These are phyloP conservation scores for Hypselothyrea guttata DNA, from an alignment of 2,888 invertebrate genomes.

Conservation along the genomic window DNA sequence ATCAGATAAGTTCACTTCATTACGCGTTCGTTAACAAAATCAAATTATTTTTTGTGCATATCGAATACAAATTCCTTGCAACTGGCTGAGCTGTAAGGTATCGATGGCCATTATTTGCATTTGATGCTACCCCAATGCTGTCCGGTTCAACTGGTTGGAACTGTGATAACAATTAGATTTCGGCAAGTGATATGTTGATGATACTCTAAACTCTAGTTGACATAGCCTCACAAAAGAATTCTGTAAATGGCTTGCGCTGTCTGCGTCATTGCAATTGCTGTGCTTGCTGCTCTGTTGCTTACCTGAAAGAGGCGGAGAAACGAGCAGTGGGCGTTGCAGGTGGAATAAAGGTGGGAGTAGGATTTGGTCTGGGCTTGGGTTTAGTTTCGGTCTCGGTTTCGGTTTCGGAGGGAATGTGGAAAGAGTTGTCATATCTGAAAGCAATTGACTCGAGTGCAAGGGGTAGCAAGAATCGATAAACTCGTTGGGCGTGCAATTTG, in stretches of 20 bases:
- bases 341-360: no score
- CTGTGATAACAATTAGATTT: constrained; percentile 12
- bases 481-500: constrained; percentile 77
- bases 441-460: constrained; percentile 64
- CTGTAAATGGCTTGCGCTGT: constrained; percentile 40
- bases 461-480: constrained; percentile 73
- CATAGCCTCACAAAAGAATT: constrained; percentile 6
- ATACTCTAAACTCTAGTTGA: neutral
- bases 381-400: no score
- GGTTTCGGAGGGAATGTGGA: no score
- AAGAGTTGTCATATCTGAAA: constrained; percentile 77
- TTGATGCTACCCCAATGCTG: neutral
- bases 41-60: no score
- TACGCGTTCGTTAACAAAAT: no score
- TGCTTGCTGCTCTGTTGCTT: constrained; percentile 37
- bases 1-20: no score
- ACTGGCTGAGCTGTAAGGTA: no score
- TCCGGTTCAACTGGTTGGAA: neutral
- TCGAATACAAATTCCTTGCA: no score
- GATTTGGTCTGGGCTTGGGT: constrained; percentile 37
- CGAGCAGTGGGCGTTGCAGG: neutral
- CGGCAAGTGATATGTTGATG: neutral
- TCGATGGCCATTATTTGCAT: no score
- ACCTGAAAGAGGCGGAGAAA: constrained; percentile 68
- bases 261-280: constrained; percentile 37